Conservation (phyloP, 2,888 invertebrate species). For the Bellardia bayeri region DNA sequence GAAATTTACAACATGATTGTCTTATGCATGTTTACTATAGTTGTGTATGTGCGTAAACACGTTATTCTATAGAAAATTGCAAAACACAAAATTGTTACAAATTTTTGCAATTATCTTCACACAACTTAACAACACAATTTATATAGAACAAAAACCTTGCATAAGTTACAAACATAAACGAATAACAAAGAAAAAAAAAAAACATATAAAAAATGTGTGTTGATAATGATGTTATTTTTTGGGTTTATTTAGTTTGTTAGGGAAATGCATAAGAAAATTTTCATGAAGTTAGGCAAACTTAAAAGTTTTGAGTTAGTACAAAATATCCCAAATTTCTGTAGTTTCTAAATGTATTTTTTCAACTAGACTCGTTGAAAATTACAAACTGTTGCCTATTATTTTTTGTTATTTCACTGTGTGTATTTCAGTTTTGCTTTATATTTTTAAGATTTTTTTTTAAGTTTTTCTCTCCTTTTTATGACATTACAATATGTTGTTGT, state of each 20-base stretch:
- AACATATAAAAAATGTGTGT: slow-evolving; percentile 15
- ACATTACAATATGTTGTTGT: slow-evolving; percentile 57
- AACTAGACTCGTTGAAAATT: neutral
- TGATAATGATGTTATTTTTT: slow-evolving; percentile 56
- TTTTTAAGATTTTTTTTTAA: slow-evolving; percentile 4
- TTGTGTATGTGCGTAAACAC: slow-evolving; percentile 13
- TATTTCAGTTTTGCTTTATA: slow-evolving; percentile 36
- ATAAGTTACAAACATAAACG: neutral
- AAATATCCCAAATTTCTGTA: neutral
- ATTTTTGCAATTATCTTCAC: slow-evolving; percentile 57
- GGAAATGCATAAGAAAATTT: slow-evolving; percentile 35
- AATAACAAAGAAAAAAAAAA: neutral
- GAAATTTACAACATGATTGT: slow-evolving; percentile 51
- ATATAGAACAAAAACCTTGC: neutral
- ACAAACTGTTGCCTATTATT: neutral
- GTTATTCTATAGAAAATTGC: slow-evolving; percentile 29
- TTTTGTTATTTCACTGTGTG: neutral
- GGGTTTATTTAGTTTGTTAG: slow-evolving; percentile 48
- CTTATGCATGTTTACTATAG: neutral
- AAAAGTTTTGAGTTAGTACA: neutral
- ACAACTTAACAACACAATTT: slow-evolving; percentile 56
- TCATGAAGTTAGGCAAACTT: neutral
- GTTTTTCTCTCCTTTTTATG: neutral
- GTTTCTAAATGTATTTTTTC: neutral
- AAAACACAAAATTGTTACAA: slow-evolving; percentile 29